These are phyloP conservation scores for Acipenser oxyrinchus DNA, from an alignment of 2,797 vertebrate genomes.

Conservation along the genomic window DNA sequence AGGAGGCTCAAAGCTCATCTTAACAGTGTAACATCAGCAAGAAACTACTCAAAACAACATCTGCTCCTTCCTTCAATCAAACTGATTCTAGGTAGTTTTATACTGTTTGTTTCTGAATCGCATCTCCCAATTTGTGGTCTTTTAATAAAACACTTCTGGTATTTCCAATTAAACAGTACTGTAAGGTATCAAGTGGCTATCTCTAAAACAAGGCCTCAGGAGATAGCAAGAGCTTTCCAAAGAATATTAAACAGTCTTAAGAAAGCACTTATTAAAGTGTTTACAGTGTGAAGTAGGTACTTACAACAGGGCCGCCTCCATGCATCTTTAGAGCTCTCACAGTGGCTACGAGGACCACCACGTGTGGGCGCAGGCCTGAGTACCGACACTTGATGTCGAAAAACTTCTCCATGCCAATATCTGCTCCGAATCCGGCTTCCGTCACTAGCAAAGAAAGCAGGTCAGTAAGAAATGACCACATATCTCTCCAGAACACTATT, in stretches of 20 bases:
- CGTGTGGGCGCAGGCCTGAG: constrained; percentile 87
- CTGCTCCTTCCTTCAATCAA: too few species aligned
- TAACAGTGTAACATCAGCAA: too few species aligned
- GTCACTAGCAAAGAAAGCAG: constrained; percentile 67
- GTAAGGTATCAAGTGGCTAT: not conserved
- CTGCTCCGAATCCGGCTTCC: constrained; percentile 94
- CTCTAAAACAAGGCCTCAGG: not conserved
- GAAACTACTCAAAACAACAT: too few species aligned
- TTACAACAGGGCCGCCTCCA: constrained; percentile 85
- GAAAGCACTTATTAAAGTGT: not conserved
- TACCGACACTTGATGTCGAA: constrained; percentile 96
- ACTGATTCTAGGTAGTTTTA: too few species aligned
- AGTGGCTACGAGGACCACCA: constrained; percentile 91
- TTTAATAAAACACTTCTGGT: not conserved
- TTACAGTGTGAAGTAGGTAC: constrained; percentile 21
- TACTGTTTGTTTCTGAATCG: too few species aligned
- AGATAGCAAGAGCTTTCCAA: not conserved
- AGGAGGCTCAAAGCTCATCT: too few species aligned
- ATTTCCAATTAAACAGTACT: not conserved
- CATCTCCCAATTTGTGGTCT: too few species aligned
- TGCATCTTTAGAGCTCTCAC: constrained; percentile 97
- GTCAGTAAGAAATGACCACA: not conserved
- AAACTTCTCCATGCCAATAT: constrained; percentile 99
- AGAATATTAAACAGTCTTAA: not conserved
- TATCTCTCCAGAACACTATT: too few species aligned